phyloP scores from a whole-genome alignment of 1,140 invertebrate species.

The Tetranychus urticae region DNA sequence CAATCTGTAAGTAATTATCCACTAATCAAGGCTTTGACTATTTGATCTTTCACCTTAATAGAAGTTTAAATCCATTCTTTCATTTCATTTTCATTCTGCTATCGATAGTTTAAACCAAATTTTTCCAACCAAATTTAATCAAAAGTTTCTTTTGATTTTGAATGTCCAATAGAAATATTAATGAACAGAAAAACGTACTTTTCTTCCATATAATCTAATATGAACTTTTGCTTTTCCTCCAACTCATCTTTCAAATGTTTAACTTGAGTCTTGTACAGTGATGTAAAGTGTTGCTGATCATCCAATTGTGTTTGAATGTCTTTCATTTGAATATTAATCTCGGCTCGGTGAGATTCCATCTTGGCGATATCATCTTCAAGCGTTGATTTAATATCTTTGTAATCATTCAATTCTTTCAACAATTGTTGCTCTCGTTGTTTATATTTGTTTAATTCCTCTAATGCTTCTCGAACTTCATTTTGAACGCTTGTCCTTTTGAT shows the following conservation, averaged over 20 bases:
- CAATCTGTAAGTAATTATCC: too few relatives aligned
- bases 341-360: slow-evolving; percentile 32
- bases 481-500: slow-evolving; percentile 43
- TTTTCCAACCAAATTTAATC: too few relatives aligned
- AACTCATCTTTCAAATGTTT: slow-evolving; percentile 64
- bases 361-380: slow-evolving; percentile 56
- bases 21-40: too few relatives aligned
- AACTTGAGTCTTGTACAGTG: slow-evolving; percentile 75
- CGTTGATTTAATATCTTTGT: slow-evolving; percentile 40
- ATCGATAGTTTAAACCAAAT: too few relatives aligned
- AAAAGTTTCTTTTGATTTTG: too few relatives aligned
- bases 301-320: slow-evolving; percentile 81
- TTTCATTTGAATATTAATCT: slow-evolving; percentile 7
- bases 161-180: too few relatives aligned
- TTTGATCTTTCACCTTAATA: too few relatives aligned
- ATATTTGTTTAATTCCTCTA: slow-evolving; percentile 41
- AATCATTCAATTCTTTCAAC: slow-evolving; percentile 37
- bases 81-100: too few relatives aligned
- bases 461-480: slow-evolving; percentile 40
- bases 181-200: slow-evolving; percentile 16
- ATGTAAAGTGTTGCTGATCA: slow-evolving; percentile 70
- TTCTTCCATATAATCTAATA: slow-evolving; percentile 65
- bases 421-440: slow-evolving; percentile 50
- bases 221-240: slow-evolving; percentile 44
- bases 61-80: too few relatives aligned